Evolutionary conservation across 2,888 invertebrate genomes (phyloP), one percentile per base, ranked within the genome.

Genomic region (Rugalucina vietnamica): DNA sequence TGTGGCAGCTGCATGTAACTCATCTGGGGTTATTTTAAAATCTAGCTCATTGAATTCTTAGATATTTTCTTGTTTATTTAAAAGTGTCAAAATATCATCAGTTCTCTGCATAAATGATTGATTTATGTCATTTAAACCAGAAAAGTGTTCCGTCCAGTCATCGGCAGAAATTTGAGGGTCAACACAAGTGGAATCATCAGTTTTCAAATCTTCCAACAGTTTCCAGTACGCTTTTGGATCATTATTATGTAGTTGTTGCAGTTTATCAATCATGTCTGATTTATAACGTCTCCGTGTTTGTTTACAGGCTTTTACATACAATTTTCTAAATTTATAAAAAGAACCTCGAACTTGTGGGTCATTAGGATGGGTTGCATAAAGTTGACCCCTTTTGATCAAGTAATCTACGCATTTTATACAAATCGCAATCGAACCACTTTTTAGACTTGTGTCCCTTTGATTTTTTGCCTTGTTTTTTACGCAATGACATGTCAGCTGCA

Each of bases 151-250:
- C 21, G 36, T 36, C 32, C 32, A 70, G 14, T 70, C 70, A 34
- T 70, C 36, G 5, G 36, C 29, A 60, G 34, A 18, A 37, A 60
- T n/a, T 14, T 34, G 36, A 60, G 36, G 57, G 10, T 21, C n/a
- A 60, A 10, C 24, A 37, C 12, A 24, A 12, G 36, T 60, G 14
- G 36, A 60, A 12, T 36, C 12, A 21, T 57, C 60, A 37, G 27
- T 60, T 60, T 76, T 76, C 18, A 60, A 37, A 32, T 60, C 60
- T 60, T 76, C 57, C 36, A 37, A 60, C 76, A 57, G 60, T 24
- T n/a, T n/a, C n/a, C n/a, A n/a, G n/a, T n/a, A n/a, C n/a, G n/a
- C n/a, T n/a, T n/a, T n/a, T n/a, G n/a, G n/a, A n/a, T n/a, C n/a
- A n/a, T n/a, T 18, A 14, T 50, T 14, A n/a, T 37, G 43, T 27